phyloP scores from a whole-genome alignment of 2,888 invertebrate genomes.

The Ectobius pallidus region DNA sequence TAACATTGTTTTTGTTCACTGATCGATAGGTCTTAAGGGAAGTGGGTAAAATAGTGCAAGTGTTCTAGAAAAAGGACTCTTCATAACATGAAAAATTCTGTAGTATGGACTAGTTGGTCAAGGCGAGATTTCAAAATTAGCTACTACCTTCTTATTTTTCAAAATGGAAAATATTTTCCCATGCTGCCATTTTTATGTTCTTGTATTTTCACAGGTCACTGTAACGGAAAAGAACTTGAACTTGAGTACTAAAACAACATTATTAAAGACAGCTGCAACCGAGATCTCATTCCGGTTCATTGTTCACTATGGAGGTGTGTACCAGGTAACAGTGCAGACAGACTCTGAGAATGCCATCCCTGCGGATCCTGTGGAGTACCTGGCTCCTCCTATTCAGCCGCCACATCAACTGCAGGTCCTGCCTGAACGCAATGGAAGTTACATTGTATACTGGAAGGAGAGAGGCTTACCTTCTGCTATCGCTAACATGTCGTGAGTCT shows the following conservation, averaged over 20 bases:
- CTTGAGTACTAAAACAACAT: slow-evolving; percentile 56
- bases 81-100: too few species aligned
- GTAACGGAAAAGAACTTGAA: slow-evolving; percentile 59
- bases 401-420: slow-evolving; percentile 69
- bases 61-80: too few species aligned
- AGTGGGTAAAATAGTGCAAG: too few species aligned
- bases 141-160: too few species aligned
- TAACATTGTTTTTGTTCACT: too few species aligned
- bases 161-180: too few species aligned
- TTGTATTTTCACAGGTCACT: slow-evolving; percentile 54
- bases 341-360: slow-evolving; percentile 56
- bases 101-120: too few species aligned
- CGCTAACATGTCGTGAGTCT: slow-evolving; percentile 28
- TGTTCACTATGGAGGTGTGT: slow-evolving; percentile 59
- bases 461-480: slow-evolving; percentile 47
- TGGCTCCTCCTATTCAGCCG: slow-evolving; percentile 64
- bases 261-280: slow-evolving; percentile 57
- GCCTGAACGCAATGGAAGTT: slow-evolving; percentile 65
- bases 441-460: slow-evolving; percentile 71
- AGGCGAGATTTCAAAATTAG: too few species aligned
- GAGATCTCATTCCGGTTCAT: slow-evolving; percentile 50
- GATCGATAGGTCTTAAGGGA: too few species aligned
- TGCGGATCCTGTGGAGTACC: slow-evolving; percentile 58
- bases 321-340: slow-evolving; percentile 60
- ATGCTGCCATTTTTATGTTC: too few species aligned